Conservation (phyloP, 1,140 invertebrate genomes). For the Octopus bimaculoides region DNA sequence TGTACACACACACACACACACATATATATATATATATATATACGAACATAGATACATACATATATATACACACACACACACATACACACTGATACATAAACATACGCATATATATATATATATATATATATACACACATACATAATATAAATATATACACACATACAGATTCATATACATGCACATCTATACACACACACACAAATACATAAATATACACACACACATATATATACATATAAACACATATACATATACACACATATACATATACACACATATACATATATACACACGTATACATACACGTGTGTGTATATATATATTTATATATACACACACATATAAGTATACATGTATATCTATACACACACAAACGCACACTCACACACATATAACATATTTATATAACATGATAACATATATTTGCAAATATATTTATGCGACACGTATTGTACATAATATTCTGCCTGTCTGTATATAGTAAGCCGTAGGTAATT, state of each 20-base stretch:
- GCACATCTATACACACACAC: not conserved
- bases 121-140: not conserved
- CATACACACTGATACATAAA: not conserved
- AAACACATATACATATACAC: not conserved
- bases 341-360: not conserved
- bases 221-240: not conserved
- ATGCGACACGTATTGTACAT: no score
- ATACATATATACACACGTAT: not conserved
- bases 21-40: not conserved
- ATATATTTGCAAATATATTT: no score
- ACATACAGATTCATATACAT: not conserved
- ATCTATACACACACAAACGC: not conserved
- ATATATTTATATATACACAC: not conserved
- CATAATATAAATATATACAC: not conserved
- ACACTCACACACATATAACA: no score
- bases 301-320: not conserved
- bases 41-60: not conserved
- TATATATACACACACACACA: conserved; percentile 6
- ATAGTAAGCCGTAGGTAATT: no score
- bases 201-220: not conserved
- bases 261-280: not conserved
- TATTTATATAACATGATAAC: no score
- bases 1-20: not conserved
- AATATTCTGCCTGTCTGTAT: no score
- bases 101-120: not conserved